Conservation (phyloP, 2,888 invertebrate genomes). For the Clitarchus hookeri region DNA sequence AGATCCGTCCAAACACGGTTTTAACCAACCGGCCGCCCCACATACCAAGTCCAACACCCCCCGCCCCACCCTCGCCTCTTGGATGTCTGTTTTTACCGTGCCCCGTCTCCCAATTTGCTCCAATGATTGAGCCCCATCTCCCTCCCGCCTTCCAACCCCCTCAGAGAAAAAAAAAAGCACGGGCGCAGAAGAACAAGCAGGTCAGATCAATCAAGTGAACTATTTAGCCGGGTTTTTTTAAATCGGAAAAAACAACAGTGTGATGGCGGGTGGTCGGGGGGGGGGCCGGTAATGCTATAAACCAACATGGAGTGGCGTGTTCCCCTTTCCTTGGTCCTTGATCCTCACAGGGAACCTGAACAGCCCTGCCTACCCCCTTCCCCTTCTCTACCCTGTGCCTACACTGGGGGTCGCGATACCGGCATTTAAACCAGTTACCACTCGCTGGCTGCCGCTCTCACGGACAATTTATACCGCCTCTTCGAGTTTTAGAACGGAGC, state of each 20-base stretch:
- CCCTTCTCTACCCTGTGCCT: background rate
- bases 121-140: constrained; percentile 15
- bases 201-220: constrained; percentile 26
- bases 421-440: background rate
- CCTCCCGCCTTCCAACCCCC: background rate
- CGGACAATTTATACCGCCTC: no score
- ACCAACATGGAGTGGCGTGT: background rate
- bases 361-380: background rate
- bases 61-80: background rate
- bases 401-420: background rate
- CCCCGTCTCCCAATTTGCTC: constrained; percentile 25
- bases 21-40: constrained; percentile 35
- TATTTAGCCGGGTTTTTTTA: constrained; percentile 23
- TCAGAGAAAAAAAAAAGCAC: background rate
- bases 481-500: no score
- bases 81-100: background rate
- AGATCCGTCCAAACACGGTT: constrained; percentile 39
- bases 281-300: background rate
- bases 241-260: constrained; percentile 26
- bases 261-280: background rate
- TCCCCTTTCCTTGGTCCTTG: no score
- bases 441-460: background rate
- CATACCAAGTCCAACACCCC: constrained; percentile 36
- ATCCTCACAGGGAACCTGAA: background rate
- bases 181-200: constrained; percentile 15